These are phyloP conservation scores for Lacanobia oleracea DNA, from an alignment of 2,888 invertebrate species.

Conservation along the genomic window DNA sequence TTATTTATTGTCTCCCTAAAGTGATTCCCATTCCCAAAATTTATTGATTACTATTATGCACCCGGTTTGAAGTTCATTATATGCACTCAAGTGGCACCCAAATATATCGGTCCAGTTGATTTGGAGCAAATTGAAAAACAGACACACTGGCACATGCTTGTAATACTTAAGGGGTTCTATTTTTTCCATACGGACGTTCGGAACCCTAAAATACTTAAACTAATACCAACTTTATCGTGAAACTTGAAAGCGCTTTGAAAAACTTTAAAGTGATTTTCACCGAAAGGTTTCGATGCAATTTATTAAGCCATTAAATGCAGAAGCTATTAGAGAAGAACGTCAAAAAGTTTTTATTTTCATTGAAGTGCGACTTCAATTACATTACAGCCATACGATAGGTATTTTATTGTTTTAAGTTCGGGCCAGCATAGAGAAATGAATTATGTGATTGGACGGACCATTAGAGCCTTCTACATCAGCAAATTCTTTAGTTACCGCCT, in stretches of 20 bases:
- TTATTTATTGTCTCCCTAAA: no score
- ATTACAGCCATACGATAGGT: constrained; percentile 28
- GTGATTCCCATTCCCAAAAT: no score
- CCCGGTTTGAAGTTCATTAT: no score
- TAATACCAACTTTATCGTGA: constrained; percentile 12
- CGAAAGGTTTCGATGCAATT: constrained; percentile 53
- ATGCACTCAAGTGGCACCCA: no score
- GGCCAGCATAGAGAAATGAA: constrained; percentile 7
- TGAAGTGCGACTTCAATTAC: constrained; percentile 34
- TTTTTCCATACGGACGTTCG: not conserved
- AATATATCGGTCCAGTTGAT: no score
- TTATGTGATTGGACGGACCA: not conserved
- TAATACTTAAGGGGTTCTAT: no score
- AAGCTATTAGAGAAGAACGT: constrained; percentile 27
- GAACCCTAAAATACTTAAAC: constrained; percentile 7
- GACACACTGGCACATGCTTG: no score
- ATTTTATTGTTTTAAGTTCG: constrained; percentile 35
- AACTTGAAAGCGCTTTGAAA: constrained; percentile 25
- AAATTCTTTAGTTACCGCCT: not conserved
- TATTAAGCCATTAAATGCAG: constrained; percentile 58
- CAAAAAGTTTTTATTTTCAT: constrained; percentile 44
- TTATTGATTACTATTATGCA: no score
- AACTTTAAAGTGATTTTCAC: constrained; percentile 36
- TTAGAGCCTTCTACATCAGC: constrained; percentile 4
- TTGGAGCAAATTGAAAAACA: no score